These are phyloP conservation scores for Gadus macrocephalus DNA, from an alignment of 2,113 vertebrate genomes.

Conservation along the genomic window DNA sequence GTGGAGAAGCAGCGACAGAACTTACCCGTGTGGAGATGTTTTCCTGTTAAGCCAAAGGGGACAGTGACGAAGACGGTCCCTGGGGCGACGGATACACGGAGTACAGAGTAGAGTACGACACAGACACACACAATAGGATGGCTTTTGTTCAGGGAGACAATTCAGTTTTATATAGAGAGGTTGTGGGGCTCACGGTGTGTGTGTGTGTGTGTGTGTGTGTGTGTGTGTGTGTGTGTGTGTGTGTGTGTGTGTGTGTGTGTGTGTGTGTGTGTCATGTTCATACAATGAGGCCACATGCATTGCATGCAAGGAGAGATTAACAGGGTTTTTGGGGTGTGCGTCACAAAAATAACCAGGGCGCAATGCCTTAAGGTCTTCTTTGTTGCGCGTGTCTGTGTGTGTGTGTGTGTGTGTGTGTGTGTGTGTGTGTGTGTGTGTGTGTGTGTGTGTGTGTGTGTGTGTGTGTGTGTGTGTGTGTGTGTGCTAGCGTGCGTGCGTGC, in stretches of 20 bases:
- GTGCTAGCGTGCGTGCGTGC: not conserved
- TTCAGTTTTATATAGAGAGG: constrained; percentile 57
- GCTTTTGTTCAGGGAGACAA: constrained; percentile 26
- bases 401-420: constrained; percentile 2
- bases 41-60: too few relatives aligned
- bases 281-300: not conserved
- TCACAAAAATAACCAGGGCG: not conserved
- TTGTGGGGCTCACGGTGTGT: constrained; percentile 45
- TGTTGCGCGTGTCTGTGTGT: constrained; percentile 16
- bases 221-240: constrained; percentile 38
- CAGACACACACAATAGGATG: constrained; percentile 28
- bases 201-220: constrained; percentile 20
- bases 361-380: not conserved
- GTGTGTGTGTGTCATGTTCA: constrained; percentile 31
- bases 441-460: constrained; percentile 20
- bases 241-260: constrained; percentile 42
- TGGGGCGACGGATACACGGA: not conserved
- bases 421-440: constrained; percentile 21
- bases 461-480: constrained; percentile 21
- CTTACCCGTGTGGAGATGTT: too few relatives aligned
- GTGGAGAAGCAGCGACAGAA: too few relatives aligned
- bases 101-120: not conserved
- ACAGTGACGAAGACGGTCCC: not conserved
- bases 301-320: not conserved
- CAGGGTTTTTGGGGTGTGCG: not conserved